A percentile compares a stretch with the other conserved stretches of the same genome.
Conservation (phyloP, 1,140 invertebrate genomes). For the Drosophila sp. region DNA sequence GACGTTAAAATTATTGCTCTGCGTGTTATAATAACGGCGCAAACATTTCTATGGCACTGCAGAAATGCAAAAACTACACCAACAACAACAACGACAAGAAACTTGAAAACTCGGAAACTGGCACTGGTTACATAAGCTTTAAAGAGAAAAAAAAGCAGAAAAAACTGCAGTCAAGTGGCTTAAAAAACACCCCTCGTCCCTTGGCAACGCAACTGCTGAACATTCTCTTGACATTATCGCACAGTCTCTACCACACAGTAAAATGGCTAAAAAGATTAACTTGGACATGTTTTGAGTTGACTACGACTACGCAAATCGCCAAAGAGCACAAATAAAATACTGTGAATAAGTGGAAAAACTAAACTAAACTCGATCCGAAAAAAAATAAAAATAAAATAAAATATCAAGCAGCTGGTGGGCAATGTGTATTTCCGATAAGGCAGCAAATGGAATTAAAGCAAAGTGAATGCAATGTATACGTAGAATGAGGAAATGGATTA, state of each 20-base stretch:
- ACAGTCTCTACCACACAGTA: slow-evolving; percentile 8
- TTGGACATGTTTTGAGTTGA: slow-evolving; percentile 38
- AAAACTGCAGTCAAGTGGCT: slow-evolving; percentile 19
- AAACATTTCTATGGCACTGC: slow-evolving; percentile 7
- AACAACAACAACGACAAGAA: not conserved
- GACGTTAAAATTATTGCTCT: not conserved
- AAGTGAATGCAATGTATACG: slow-evolving; percentile 11
- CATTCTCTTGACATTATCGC: slow-evolving; percentile 1
- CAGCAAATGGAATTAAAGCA: slow-evolving; percentile 16
- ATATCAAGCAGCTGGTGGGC: slow-evolving; percentile 10
- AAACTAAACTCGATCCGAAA: slow-evolving; percentile 16
- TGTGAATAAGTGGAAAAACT: slow-evolving; percentile 2
- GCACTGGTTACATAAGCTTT: slow-evolving; percentile 18
- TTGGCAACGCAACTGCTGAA: not conserved
- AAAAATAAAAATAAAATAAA: not conserved
- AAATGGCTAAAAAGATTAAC: slow-evolving; percentile 42
- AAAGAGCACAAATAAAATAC: not conserved
- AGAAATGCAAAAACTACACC: slow-evolving; percentile 13
- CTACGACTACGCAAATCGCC: slow-evolving; percentile 31
- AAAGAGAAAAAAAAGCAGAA: not conserved
- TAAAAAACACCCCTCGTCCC: not conserved
- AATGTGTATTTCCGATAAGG: slow-evolving; percentile 36
- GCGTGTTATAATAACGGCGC: slow-evolving; percentile 20
- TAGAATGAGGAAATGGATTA: slow-evolving; percentile 32
- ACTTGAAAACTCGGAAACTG: slow-evolving; percentile 14